Base-by-base conservation (phyloP, 2,797 vertebrate species). In the Etheostoma perlongum region DNA sequence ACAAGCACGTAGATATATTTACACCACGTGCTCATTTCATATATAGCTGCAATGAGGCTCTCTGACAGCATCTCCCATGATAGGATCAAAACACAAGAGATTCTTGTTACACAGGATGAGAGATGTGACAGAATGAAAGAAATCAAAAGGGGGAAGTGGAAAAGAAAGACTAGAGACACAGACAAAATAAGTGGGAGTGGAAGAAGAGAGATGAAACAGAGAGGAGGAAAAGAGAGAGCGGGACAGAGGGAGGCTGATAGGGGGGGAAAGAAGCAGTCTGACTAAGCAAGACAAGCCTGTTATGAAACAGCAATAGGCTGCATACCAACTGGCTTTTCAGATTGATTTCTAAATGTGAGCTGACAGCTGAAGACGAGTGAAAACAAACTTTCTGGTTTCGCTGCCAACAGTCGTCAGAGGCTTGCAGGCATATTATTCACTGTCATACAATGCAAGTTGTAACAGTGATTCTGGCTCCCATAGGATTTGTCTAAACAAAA, bases 361-460 rank as follows among this genome's bases (percentile, higher is more conserved):
- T 84, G 93, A 94, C 91, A 93, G 91, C 80, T 84, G 81, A 85
- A 88, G 89, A 89, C 59, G 77, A 88, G 75, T 83, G 83, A 89
- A 93, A 93, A 91, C 90, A 93, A 88, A 90, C 88, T 89, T 92
- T 87, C 85, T 91, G 90, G 78, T 91, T 90, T 87, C 53, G 81
- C 85, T 92, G 91, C 88, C 93, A 93, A 84, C 85, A 81, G 57
- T 91, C 83, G 64, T 84, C 86, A 82, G 79, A 67, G 73, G 74
- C 90, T 88, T 0, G 60, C 79, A 79, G 87, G 78, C 88, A 67
- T 82, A 85, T 85, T 85, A 83, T 87, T 91, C 82, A 82, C 78
- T 74, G 84, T 83, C 84, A 78, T 83, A 84, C 88, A 84, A 90
- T 73, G 84, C 67, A 64, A 80, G 51, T 75, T 73, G 72, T 64